These are phyloP conservation scores for Sebastiscus albofasciatus DNA, from an alignment of 2,797 vertebrate genomes.

Conservation along the genomic window DNA sequence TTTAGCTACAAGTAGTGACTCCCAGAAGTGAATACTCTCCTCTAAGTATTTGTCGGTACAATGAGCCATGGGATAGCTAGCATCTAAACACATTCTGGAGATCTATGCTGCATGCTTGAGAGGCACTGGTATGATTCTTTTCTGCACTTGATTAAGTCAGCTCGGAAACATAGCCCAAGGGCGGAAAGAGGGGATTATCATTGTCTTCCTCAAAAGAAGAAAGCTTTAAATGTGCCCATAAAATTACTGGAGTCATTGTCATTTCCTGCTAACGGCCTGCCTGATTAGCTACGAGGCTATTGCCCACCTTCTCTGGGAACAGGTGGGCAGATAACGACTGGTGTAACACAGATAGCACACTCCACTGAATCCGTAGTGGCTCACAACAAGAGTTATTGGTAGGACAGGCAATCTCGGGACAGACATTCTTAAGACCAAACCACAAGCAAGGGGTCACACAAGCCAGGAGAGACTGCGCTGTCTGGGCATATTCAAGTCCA, in stretches of 20 bases:
- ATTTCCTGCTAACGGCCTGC: slow-evolving; percentile 45
- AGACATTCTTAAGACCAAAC: slow-evolving; percentile 9
- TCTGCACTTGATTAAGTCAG: slow-evolving; percentile 44
- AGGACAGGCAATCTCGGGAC: slow-evolving; percentile 6
- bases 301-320: slow-evolving; percentile 32
- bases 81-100: slow-evolving; percentile 27
- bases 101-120: slow-evolving; percentile 20
- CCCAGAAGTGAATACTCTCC: not conserved
- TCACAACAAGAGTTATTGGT: slow-evolving; percentile 4
- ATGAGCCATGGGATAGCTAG: not conserved
- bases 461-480: not conserved
- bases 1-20: not conserved
- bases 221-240: slow-evolving; percentile 54
- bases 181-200: slow-evolving; percentile 30
- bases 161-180: slow-evolving; percentile 41
- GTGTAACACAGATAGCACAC: slow-evolving; percentile 22
- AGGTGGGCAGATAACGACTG: slow-evolving; percentile 31
- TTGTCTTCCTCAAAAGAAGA: slow-evolving; percentile 36
- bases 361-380: slow-evolving; percentile 3
- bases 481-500: slow-evolving; percentile 16
- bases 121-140: slow-evolving; percentile 15
- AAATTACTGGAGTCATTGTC: slow-evolving; percentile 53
- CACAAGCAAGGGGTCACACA: slow-evolving; percentile 25
- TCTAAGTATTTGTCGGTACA: not conserved
- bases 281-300: slow-evolving; percentile 39